Evolutionary conservation across 1,140 invertebrate genomes (phyloP).

Genomic region (Drosophila guanche): DNA sequence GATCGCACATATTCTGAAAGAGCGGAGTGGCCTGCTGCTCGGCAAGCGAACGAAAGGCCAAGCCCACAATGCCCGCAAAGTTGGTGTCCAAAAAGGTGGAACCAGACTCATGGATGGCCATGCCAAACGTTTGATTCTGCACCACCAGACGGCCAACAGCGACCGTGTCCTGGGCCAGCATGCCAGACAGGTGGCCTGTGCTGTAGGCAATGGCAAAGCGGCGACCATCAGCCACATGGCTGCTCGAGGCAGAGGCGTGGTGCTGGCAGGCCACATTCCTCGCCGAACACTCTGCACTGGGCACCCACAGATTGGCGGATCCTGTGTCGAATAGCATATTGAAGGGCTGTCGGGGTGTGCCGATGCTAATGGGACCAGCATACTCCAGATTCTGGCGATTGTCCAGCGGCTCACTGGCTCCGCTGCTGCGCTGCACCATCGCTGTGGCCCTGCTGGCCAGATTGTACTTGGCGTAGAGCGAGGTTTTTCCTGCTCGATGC

Average conservation of each 20-base stretch:
- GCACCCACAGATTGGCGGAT: constrained; percentile 57
- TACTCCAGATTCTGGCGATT: constrained; percentile 50
- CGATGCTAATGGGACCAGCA: constrained; percentile 93
- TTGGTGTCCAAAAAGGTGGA: constrained; percentile 95
- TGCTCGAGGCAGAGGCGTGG: constrained; percentile 32
- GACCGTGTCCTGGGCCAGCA: constrained; percentile 46
- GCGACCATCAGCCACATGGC: constrained; percentile 35
- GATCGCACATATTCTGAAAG: constrained; percentile 96
- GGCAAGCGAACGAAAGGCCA: constrained; percentile 93
- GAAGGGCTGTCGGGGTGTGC: constrained; percentile 92
- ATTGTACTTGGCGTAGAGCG: constrained; percentile 44
- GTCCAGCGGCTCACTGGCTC: constrained; percentile 36
- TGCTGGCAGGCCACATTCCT: constrained; percentile 48
- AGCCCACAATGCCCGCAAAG: constrained; percentile 97
- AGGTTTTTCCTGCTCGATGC: constrained; percentile 25
- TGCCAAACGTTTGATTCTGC: constrained; percentile 95
- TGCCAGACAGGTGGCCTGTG: constrained; percentile 39
- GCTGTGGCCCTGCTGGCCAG: background rate
- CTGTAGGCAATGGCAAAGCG: constrained; percentile 48
- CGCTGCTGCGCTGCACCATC: constrained; percentile 1
- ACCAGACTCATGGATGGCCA: constrained; percentile 95
- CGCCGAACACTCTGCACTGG: constrained; percentile 35
- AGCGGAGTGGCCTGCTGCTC: constrained; percentile 94
- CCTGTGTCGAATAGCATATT: constrained; percentile 58
- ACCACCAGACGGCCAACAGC: constrained; percentile 87